phyloP scores from a whole-genome alignment of 2,113 vertebrate genomes.

The Vimba vimba region DNA sequence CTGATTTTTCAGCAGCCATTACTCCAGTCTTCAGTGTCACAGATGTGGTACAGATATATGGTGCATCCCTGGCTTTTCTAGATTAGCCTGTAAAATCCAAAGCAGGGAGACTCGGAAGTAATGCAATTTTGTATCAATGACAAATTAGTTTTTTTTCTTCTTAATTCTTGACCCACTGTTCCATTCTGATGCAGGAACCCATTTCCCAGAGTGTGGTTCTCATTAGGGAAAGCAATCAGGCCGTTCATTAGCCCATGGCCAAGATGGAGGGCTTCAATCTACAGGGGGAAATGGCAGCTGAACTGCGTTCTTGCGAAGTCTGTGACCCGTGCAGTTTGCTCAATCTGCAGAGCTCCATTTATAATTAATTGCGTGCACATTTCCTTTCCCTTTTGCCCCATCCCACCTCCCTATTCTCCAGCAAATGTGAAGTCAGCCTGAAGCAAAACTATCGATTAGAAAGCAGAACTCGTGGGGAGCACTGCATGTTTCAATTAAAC shows the following conservation, averaged over 20 bases:
- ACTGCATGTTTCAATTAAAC: conserved; percentile 54
- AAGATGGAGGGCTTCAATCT: conserved; percentile 51
- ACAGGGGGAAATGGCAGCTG: conserved; percentile 18
- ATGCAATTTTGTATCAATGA: conserved; percentile 15
- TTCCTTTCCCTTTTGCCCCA: conserved; percentile 26
- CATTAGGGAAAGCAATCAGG: conserved; percentile 59
- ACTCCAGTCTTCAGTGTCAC: background rate
- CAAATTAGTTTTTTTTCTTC: conserved; percentile 28
- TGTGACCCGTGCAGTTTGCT: conserved; percentile 54
- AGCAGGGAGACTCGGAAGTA: background rate
- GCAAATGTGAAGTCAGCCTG: conserved; percentile 43
- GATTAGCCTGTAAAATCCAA: background rate
- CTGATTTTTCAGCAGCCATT: background rate
- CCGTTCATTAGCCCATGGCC: conserved; percentile 56
- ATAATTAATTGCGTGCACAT: conserved; percentile 51
- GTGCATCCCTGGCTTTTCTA: background rate
- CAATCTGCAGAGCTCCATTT: conserved; percentile 52
- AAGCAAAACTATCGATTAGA: conserved; percentile 54
- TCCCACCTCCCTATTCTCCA: conserved; percentile 24
- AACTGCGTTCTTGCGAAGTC: conserved; percentile 39
- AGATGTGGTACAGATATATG: background rate
- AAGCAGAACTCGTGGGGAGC: conserved; percentile 39
- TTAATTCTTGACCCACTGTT: conserved; percentile 48
- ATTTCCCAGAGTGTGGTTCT: conserved; percentile 54
- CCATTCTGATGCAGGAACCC: conserved; percentile 38